A percentile compares a stretch with the other conserved stretches of the same genome.
These are phyloP conservation scores for Leucoraja erinaceus DNA, from an alignment of 2,113 vertebrate species.

Conservation along the genomic window DNA sequence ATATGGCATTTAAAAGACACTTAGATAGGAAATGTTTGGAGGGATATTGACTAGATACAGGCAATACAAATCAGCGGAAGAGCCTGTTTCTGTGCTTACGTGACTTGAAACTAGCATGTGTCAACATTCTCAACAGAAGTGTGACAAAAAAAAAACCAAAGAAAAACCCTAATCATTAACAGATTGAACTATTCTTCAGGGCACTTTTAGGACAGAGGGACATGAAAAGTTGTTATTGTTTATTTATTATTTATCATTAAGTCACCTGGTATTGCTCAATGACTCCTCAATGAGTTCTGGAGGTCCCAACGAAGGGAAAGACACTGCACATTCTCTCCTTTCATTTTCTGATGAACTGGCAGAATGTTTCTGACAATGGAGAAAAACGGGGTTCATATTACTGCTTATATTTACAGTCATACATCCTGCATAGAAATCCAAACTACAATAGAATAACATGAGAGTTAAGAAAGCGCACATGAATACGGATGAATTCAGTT, in stretches of 20 bases:
- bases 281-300: slow-evolving; percentile 7
- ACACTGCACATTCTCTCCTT: neutral
- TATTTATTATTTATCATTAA: neutral
- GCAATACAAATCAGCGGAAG: too few relatives aligned
- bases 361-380: neutral
- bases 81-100: too few relatives aligned
- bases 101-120: neutral
- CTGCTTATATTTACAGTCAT: neutral
- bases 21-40: too few relatives aligned
- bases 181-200: neutral
- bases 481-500: neutral
- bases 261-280: neutral
- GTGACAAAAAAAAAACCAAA: too few relatives aligned
- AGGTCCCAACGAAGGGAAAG: neutral
- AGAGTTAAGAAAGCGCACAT: neutral
- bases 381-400: neutral
- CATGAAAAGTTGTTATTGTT: neutral
- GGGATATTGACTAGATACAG: too few relatives aligned
- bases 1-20: too few relatives aligned
- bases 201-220: neutral
- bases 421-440: neutral
- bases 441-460: neutral
- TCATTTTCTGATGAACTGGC: neutral
- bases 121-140: too few relatives aligned
- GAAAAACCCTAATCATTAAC: too few relatives aligned